phyloP scores from a whole-genome alignment of 2,888 invertebrate species.

The Cryptus armator region DNA sequence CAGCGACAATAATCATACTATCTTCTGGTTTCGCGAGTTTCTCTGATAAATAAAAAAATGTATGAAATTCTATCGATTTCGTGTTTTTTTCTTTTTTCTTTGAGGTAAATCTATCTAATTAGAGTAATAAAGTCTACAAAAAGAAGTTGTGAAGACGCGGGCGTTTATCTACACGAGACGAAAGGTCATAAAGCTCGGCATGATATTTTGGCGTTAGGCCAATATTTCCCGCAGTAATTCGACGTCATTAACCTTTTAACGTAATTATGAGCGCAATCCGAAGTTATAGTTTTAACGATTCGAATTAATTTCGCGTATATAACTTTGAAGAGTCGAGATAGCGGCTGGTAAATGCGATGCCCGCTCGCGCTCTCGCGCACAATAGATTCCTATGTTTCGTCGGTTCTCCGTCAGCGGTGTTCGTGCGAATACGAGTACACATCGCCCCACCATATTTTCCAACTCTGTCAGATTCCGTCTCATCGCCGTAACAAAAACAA shows the following conservation, averaged over 20 bases:
- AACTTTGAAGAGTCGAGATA: too few species aligned
- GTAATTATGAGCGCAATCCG: too few species aligned
- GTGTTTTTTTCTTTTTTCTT: neutral
- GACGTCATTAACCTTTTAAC: too few species aligned
- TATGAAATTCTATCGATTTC: neutral
- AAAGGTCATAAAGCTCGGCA: too few species aligned
- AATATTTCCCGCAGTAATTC: too few species aligned
- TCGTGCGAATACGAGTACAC: neutral
- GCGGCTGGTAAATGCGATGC: too few species aligned
- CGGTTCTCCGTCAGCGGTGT: neutral
- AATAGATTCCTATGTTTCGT: neutral
- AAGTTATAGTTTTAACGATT: too few species aligned
- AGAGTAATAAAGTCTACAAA: neutral
- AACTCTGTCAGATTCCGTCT: slow-evolving; percentile 15
- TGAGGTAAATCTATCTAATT: slow-evolving; percentile 22
- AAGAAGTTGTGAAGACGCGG: neutral
- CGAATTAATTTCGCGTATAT: too few species aligned
- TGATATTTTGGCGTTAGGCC: too few species aligned
- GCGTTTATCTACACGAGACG: too few species aligned
- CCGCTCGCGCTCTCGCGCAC: too few species aligned
- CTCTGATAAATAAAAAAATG: slow-evolving; percentile 17
- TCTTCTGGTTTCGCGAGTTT: slow-evolving; percentile 9
- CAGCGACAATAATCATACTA: neutral
- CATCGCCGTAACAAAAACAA: slow-evolving; percentile 39
- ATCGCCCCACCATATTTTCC: neutral